Evolutionary conservation across 2,113 vertebrate species (phyloP).

Genomic region (Gnathonemus echidnorhynchus): DNA sequence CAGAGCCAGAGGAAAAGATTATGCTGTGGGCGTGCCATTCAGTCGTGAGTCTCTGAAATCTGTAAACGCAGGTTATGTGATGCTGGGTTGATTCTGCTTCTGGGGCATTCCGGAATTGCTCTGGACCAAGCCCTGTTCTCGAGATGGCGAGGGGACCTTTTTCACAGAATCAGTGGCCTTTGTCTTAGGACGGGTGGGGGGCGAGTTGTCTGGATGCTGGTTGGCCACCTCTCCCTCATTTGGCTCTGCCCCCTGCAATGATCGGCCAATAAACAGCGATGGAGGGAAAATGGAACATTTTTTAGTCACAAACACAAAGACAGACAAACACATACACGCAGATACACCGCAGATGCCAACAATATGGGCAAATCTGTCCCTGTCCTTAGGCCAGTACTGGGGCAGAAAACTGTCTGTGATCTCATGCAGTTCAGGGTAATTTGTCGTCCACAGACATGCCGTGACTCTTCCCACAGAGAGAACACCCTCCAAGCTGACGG

Average conservation of each 20-base stretch:
- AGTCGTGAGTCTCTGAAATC: background rate
- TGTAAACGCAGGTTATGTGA: background rate
- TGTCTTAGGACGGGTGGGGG: background rate
- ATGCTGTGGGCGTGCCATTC: background rate
- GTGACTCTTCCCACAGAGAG: background rate
- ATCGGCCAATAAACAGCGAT: background rate
- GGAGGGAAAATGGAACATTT: background rate
- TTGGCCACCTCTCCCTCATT: background rate
- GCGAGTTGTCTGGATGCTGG: background rate
- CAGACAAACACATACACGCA: background rate
- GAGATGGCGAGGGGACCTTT: background rate
- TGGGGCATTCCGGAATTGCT: background rate
- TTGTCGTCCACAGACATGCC: background rate
- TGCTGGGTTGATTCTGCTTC: background rate
- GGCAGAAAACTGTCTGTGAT: background rate
- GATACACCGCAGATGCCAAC: background rate
- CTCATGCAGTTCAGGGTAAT: background rate
- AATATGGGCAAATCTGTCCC: background rate
- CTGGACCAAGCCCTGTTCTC: background rate
- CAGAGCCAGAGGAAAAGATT: background rate
- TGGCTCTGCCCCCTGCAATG: background rate
- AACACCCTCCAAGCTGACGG: background rate
- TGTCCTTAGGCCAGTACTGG: background rate
- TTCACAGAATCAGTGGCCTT: background rate
- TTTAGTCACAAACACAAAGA: background rate